phyloP scores from a whole-genome alignment of 1,140 invertebrate species.

The Aricia agestis region DNA sequence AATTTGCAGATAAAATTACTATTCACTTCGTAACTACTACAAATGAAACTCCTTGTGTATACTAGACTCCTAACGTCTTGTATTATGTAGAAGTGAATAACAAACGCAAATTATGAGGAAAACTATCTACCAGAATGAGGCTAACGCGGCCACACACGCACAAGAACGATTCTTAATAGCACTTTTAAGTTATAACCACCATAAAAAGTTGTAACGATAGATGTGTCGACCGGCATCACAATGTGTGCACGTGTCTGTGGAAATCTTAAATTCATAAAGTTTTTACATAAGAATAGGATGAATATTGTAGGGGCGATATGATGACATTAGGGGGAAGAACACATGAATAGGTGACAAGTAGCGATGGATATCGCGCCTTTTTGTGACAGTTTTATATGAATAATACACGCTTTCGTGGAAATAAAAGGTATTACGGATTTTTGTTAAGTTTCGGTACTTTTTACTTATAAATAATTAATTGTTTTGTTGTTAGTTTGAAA shows the following conservation, averaged over 20 bases:
- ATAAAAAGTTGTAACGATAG: neutral
- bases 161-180: neutral
- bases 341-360: slow-evolving; percentile 12
- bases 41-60: too few species aligned
- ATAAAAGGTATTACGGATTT: neutral
- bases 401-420: neutral
- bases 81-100: too few species aligned
- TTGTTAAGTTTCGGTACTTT: neutral
- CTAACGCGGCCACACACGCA: neutral
- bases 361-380: neutral
- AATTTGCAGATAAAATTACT: too few species aligned
- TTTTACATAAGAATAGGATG: slow-evolving; percentile 12
- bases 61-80: too few species aligned
- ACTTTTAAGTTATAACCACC: neutral
- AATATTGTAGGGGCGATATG: slow-evolving; percentile 10
- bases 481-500: too few species aligned
- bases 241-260: slow-evolving; percentile 1
- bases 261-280: slow-evolving; percentile 17
- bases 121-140: neutral
- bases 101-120: neutral
- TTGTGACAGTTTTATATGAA: neutral
- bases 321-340: slow-evolving; percentile 5
- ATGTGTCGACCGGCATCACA: slow-evolving; percentile 1
- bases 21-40: too few species aligned
- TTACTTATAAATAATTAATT: too few species aligned